These are phyloP conservation scores for Ectropis crepuscularia DNA, from an alignment of 2,888 invertebrate species.

Conservation along the genomic window DNA sequence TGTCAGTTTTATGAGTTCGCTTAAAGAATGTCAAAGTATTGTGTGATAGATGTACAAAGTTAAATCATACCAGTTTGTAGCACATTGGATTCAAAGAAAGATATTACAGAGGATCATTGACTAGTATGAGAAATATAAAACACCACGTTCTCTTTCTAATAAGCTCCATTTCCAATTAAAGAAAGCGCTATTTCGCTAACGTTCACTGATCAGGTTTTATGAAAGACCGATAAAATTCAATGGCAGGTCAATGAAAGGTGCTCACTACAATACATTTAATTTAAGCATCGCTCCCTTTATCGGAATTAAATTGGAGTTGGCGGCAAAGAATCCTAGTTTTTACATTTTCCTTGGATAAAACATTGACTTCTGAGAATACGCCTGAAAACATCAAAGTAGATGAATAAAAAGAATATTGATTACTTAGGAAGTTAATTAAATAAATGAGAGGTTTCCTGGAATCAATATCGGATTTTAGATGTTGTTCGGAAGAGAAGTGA, in stretches of 20 bases:
- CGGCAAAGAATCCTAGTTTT: slow-evolving; percentile 53
- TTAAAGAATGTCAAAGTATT: not conserved
- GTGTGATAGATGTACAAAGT: not conserved
- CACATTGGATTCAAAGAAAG: slow-evolving; percentile 14
- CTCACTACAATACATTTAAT: slow-evolving; percentile 28
- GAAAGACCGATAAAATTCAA: slow-evolving; percentile 55
- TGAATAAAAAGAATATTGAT: not conserved
- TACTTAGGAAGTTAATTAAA: slow-evolving; percentile 1
- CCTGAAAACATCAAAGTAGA: slow-evolving; percentile 9
- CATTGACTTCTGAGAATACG: slow-evolving; percentile 2
- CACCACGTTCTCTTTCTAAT: slow-evolving; percentile 45
- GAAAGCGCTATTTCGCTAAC: slow-evolving; percentile 58
- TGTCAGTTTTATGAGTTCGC: no score
- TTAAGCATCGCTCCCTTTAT: slow-evolving; percentile 51
- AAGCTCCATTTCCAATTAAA: slow-evolving; percentile 61
- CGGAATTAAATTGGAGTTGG: slow-evolving; percentile 62
- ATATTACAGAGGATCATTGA: slow-evolving; percentile 37
- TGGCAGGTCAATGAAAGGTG: slow-evolving; percentile 26
- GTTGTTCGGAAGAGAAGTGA: not conserved
- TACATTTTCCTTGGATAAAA: slow-evolving; percentile 40
- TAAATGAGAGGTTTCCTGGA: not conserved
- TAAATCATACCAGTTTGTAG: not conserved
- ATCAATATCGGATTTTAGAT: not conserved
- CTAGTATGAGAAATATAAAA: slow-evolving; percentile 39
- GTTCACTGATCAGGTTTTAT: slow-evolving; percentile 60